phyloP scores from a whole-genome alignment of 2,888 invertebrate species.

The Acanthosepion esculentum region DNA sequence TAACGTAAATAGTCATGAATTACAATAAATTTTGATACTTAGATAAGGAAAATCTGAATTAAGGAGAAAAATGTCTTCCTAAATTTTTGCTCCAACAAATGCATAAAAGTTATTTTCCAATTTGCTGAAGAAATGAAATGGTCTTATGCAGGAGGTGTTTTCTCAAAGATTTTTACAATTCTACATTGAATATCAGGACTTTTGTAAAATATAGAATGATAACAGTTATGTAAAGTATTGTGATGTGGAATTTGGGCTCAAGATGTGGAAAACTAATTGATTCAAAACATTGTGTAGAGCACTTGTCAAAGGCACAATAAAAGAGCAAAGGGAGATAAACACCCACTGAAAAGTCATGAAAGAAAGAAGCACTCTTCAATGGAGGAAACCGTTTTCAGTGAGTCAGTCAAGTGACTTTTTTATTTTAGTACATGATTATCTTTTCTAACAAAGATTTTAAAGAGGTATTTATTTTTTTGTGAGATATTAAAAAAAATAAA shows the following conservation, averaged over 20 bases:
- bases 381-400: not conserved
- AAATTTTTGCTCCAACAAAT: not conserved
- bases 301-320: constrained; percentile 33
- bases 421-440: not conserved
- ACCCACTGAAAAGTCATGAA: not conserved
- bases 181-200: not conserved
- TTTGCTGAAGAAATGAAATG: not conserved
- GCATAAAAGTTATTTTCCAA: not conserved
- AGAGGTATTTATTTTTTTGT: not conserved
- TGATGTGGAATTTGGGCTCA: not conserved
- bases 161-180: not conserved
- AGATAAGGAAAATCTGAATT: not conserved
- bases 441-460: not conserved
- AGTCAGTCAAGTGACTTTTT: not conserved
- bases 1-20: not conserved
- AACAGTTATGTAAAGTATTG: not conserved
- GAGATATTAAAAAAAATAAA: not conserved
- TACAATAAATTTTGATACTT: not conserved
- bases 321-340: constrained; percentile 33
- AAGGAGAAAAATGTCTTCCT: not conserved
- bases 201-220: constrained; percentile 4
- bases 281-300: not conserved
- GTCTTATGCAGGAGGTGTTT: not conserved
- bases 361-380: constrained; percentile 14
- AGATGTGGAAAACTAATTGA: not conserved